A percentile compares a stretch with the other conserved stretches of the same genome.
Conservation (phyloP, 53 echinoderm and acorn worm species). For the Antedon mediterranea region DNA sequence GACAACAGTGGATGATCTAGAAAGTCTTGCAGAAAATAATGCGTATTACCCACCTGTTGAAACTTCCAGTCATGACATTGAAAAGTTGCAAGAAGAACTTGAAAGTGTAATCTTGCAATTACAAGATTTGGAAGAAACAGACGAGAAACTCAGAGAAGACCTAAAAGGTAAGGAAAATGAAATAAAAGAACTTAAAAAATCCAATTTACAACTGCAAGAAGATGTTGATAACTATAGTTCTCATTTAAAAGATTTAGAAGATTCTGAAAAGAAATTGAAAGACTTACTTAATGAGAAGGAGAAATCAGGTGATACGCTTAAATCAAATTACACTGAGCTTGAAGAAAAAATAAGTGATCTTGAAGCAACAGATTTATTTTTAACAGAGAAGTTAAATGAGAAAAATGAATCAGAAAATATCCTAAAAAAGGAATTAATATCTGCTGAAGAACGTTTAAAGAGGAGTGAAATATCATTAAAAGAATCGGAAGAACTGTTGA, state of each 20-base stretch:
- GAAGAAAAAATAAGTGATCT: conserved; percentile 26
- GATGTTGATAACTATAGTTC: conserved; percentile 7
- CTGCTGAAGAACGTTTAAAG: background rate
- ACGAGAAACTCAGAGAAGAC: conserved; percentile 11
- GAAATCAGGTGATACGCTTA: conserved; percentile 14
- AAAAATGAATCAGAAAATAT: background rate
- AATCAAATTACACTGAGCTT: conserved; percentile 12
- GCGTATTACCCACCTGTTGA: background rate
- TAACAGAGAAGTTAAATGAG: background rate
- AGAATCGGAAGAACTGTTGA: background rate
- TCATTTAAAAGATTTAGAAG: conserved; percentile 38
- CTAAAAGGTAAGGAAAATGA: conserved; percentile 12
- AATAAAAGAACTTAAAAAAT: conserved; percentile 17
- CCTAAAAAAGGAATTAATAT: background rate
- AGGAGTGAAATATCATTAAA: background rate
- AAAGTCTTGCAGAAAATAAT: conserved; percentile 1
- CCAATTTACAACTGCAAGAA: conserved; percentile 9
- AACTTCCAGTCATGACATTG: background rate
- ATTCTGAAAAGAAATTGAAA: conserved; percentile 39
- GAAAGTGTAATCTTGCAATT: background rate
- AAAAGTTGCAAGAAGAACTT: background rate
- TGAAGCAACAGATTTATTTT: conserved; percentile 2
- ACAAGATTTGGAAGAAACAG: conserved; percentile 1
- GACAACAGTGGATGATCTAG: background rate
- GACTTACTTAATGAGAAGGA: conserved; percentile 34